These are phyloP conservation scores for Isaurus tuberculatus DNA, from an alignment of 92 coral and sea anemone species.

Conservation along the genomic window DNA sequence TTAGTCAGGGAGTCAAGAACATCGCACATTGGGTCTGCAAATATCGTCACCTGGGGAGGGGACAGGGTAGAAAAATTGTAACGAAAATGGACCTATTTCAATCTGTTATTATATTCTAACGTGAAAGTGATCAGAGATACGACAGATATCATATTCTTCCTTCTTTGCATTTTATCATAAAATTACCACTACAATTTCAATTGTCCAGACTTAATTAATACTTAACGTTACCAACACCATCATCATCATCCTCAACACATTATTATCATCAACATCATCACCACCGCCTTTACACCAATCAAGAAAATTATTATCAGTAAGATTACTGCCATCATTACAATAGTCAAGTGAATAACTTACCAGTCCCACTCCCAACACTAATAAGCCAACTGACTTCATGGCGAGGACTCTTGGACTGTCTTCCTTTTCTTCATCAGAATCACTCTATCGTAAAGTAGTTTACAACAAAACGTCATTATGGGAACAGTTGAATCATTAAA, in stretches of 20 bases:
- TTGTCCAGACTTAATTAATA: not conserved
- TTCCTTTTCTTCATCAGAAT: constrained; percentile 85
- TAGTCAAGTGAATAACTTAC: constrained; percentile 57
- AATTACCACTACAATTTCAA: not conserved
- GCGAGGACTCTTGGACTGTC: constrained; percentile 77
- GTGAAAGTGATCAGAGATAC: no score
- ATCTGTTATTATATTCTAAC: no score
- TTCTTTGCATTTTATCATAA: no score
- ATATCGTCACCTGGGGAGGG: constrained; percentile 81
- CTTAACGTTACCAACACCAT: not conserved
- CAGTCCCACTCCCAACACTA: constrained; percentile 89
- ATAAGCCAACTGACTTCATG: constrained; percentile 80
- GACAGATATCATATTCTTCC: no score
- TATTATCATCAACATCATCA: not conserved
- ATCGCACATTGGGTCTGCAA: constrained; percentile 99
- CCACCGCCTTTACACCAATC: not conserved
- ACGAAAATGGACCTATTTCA: not conserved
- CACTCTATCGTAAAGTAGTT: constrained; percentile 11
- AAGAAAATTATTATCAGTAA: not conserved
- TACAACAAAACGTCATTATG: not conserved
- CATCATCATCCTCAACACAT: not conserved
- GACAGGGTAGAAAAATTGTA: not conserved
- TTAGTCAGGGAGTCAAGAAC: constrained; percentile 88
- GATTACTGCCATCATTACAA: not conserved
- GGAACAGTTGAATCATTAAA: not conserved